Evolutionary conservation across 1,140 invertebrate species (phyloP), one percentile per base, ranked within the genome.

Genomic region (Drosophila insularis): DNA sequence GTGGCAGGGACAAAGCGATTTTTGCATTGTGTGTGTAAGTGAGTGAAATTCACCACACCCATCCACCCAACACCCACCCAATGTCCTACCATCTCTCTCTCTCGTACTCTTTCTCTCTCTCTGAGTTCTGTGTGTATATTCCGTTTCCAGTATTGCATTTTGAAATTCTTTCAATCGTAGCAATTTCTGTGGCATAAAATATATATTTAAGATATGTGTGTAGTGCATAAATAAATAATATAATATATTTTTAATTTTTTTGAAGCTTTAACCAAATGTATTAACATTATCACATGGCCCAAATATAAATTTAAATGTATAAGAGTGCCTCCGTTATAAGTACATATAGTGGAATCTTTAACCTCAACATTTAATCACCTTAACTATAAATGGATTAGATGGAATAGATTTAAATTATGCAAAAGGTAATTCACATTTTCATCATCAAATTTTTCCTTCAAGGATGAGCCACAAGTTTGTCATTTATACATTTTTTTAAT

Each of bases 61-160:
- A 67, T 21, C 35, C 50, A 40, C 31, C 14, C 62, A 37, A 21
- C 62, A 59, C 68, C 37, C 62, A 56, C 35, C 37, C 17, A 50
- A 50, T 35, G 60, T 61, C 56, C 69, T 63, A 64, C 54, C 60
- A 63, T 13, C 56, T 23, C 32, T 68, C 21, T 43, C 19, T 50
- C 40, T 21, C 31, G 35, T 19, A 4, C 27, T 11, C 55, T 31
- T 32, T 54, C 53, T 1, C n/a, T 46, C 60, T 46, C 71, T 66
- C 35, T 50, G 43, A 32, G 54, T 35, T 23, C 32, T 64, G 58
- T 58, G 46, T 37, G 58, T 63, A 40, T 35, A 71, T 75, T 39
- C 55, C 55, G 50, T 69, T 86, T 75, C 68, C 82, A 86, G 55
- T 69, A 56, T 79, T 87, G 81, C 81, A 87, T 78, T 86, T 85